Base-by-base conservation (phyloP, 2,888 invertebrate species). In the Melanostoma scalare region DNA sequence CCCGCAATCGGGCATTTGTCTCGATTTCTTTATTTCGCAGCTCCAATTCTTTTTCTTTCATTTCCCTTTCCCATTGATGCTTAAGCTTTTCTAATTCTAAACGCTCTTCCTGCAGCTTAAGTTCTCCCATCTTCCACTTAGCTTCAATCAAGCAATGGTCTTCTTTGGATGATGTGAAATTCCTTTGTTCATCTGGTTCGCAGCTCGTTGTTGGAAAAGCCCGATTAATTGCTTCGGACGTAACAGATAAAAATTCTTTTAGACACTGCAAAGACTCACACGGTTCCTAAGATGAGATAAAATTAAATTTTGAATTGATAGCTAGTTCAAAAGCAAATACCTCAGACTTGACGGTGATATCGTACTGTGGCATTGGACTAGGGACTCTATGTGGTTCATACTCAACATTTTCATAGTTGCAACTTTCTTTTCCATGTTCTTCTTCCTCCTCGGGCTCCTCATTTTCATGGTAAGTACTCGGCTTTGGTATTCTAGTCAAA, bases 1-100 rank as follows among this genome's bases (percentile, higher is more conserved):
- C 50, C n/a, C 63, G 9, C 5, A 63, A 31, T 63, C 63, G 48
- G 48, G 48, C 63, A 63, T 63, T 63, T 36, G 63, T 63, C 48
- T 63, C 63, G 3, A 63, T 63, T 63, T 63, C 63, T 31, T 63
- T 63, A 38, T 35, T 50, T 31, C 63, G 48, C n/a, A 63, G 20
- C 30, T 63, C 63, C 38, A 63, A 6, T 38, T 63, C 63, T 50
- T 50, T 63, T 6, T 63, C 63, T 3, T 63, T 63, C 5, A 63
- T 63, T 6, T 63, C 63, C 31, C 50, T 63, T 31, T 63, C 31
- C 63, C 63, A 63, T 38, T 50, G 48, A 38, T 63, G 63, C 30
- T 20, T 48, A 3, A 50, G 6, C 38, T 50, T 63, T 20, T 63
- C 63, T 8, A 63, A 50, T n/a, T 63, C 48, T 9, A 63, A 38